phyloP scores from a whole-genome alignment of 2,888 invertebrate species.

The Piscicola geometra region DNA sequence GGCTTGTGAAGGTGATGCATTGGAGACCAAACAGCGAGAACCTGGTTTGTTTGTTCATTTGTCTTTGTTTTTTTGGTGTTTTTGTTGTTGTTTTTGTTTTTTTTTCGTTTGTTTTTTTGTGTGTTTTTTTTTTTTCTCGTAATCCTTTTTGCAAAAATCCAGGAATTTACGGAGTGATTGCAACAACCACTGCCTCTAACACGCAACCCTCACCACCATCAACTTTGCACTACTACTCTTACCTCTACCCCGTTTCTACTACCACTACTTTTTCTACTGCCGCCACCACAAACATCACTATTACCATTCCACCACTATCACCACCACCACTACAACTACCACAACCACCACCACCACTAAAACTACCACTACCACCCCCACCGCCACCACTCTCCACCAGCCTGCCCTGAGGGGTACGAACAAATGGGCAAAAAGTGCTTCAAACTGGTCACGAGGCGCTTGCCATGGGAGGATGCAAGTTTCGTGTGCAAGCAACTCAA shows the following conservation, averaged over 20 bases:
- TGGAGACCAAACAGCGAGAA: neutral
- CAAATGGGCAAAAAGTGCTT: neutral
- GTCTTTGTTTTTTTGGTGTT: neutral
- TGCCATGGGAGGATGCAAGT: neutral
- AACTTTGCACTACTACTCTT: too few species aligned
- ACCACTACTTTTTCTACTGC: too few species aligned
- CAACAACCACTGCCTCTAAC: too few species aligned
- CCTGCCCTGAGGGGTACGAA: neutral
- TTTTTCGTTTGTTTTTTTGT: neutral
- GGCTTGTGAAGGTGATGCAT: neutral
- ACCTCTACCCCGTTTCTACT: too few species aligned
- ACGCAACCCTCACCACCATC: too few species aligned
- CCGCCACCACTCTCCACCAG: neutral
- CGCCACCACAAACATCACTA: too few species aligned
- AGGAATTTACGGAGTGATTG: too few species aligned
- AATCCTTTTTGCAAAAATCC: too few species aligned
- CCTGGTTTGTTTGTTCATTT: neutral
- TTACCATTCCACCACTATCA: too few species aligned
- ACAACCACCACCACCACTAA: too few species aligned
- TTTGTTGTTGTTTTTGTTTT: neutral
- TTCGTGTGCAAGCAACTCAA: neutral
- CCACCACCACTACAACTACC: too few species aligned
- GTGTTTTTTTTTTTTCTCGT: neutral
- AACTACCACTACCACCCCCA: too few species aligned
- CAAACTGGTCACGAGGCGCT: neutral